These are phyloP conservation scores for Cryptomyrus ogoouensis DNA, from an alignment of 2,113 vertebrate genomes.

Conservation along the genomic window DNA sequence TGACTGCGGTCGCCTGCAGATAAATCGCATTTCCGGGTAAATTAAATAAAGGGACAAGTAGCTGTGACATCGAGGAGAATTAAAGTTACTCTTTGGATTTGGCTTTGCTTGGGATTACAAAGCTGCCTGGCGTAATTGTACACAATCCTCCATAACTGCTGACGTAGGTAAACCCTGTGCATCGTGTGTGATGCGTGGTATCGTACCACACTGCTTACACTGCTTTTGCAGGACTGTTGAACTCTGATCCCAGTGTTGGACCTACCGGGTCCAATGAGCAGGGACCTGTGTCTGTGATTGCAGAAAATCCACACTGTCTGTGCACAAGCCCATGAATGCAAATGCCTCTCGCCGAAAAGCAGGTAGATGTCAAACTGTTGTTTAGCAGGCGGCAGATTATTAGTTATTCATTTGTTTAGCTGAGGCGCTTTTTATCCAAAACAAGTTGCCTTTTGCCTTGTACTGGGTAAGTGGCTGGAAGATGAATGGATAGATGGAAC, in stretches of 20 bases:
- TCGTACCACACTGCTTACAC: background rate
- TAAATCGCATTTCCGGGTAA: conserved; percentile 10
- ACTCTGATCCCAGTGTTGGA: background rate
- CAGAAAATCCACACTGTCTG: background rate
- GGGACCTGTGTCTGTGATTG: background rate
- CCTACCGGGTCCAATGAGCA: background rate
- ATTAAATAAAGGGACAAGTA: conserved; percentile 7
- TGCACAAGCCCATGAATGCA: background rate
- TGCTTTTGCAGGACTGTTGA: conserved; percentile 6
- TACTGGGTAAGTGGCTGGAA: background rate
- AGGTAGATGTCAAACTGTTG: background rate
- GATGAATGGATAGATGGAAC: background rate
- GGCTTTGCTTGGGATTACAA: conserved; percentile 17
- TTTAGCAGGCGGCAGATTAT: background rate
- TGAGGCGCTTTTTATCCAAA: background rate
- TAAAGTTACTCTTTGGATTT: background rate
- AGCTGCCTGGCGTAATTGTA: conserved; percentile 8
- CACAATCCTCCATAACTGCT: conserved; percentile 23
- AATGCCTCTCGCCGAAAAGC: background rate
- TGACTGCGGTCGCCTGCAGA: background rate
- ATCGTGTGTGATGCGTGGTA: background rate
- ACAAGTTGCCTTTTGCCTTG: background rate
- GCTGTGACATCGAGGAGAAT: background rate
- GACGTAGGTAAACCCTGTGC: conserved; percentile 14
- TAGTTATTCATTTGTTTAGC: background rate